Conservation (phyloP, 2,797 vertebrate species). For the Petrocephalus schoutedeni region DNA sequence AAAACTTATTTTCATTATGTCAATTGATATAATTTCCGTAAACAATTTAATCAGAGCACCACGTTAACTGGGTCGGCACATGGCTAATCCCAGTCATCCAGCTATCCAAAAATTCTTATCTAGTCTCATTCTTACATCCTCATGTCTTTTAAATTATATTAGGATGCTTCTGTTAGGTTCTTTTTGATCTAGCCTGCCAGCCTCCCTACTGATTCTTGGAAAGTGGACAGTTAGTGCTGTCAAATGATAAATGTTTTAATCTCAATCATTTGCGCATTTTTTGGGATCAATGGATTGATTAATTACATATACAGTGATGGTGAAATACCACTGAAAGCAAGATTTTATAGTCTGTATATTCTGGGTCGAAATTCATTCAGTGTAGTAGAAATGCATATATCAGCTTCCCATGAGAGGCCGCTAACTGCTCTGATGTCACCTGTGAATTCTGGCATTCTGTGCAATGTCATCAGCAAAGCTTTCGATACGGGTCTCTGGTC, state of each 20-base stretch:
- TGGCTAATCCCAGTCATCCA: background rate
- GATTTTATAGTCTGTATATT: background rate
- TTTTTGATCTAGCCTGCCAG: background rate
- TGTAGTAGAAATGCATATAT: background rate
- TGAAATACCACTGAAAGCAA: background rate
- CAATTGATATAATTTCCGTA: background rate
- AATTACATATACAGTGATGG: background rate
- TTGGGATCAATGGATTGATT: background rate
- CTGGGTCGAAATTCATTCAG: background rate
- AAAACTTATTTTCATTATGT: background rate
- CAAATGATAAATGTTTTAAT: background rate
- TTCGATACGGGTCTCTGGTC: background rate
- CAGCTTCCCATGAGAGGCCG: background rate
- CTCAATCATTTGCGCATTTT: background rate
- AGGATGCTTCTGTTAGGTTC: background rate
- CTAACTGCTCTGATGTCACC: background rate
- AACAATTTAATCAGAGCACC: background rate
- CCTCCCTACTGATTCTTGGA: background rate
- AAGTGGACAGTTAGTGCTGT: background rate
- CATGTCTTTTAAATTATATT: background rate
- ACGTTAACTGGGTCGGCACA: background rate
- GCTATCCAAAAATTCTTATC: background rate
- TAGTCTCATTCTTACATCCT: background rate
- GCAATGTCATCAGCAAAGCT: background rate
- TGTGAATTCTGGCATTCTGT: background rate